Conservation (phyloP, 2,888 invertebrate species). For the Apodemia zela region DNA sequence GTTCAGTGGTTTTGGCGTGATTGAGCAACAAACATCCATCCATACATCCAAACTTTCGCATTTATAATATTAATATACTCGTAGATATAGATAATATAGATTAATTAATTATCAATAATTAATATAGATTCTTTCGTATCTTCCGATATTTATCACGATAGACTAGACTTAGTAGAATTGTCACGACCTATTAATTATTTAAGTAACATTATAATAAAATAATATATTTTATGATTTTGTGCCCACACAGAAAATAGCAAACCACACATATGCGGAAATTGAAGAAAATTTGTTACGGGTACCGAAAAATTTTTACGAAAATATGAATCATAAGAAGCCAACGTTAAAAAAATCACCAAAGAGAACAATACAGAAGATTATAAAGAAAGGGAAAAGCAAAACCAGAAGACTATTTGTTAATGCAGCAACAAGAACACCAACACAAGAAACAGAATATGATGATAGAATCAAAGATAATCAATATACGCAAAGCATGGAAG, state of each 20-base stretch:
- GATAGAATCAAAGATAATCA: constrained; percentile 34
- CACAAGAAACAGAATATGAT: constrained; percentile 34
- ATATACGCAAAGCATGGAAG: constrained; percentile 39
- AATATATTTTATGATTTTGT: neutral
- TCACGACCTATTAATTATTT: too few relatives aligned
- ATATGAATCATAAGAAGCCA: constrained; percentile 42
- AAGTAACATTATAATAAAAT: too few relatives aligned
- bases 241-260: constrained; percentile 32
- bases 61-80: too few relatives aligned
- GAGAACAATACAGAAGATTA: constrained; percentile 66
- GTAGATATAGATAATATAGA: too few relatives aligned
- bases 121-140: too few relatives aligned
- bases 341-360: constrained; percentile 52
- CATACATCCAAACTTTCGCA: too few relatives aligned
- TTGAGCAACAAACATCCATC: too few relatives aligned
- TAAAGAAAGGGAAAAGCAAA: constrained; percentile 53
- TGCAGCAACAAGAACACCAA: constrained; percentile 38
- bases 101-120: too few relatives aligned
- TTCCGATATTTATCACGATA: too few relatives aligned
- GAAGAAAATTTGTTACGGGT: constrained; percentile 54
- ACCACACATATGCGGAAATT: constrained; percentile 54
- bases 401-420: constrained; percentile 47
- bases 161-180: too few relatives aligned
- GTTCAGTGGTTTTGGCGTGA: too few relatives aligned
- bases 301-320: constrained; percentile 45